These are phyloP conservation scores for Platanista minor DNA, from an alignment of 2,113 vertebrate species.

Conservation along the genomic window DNA sequence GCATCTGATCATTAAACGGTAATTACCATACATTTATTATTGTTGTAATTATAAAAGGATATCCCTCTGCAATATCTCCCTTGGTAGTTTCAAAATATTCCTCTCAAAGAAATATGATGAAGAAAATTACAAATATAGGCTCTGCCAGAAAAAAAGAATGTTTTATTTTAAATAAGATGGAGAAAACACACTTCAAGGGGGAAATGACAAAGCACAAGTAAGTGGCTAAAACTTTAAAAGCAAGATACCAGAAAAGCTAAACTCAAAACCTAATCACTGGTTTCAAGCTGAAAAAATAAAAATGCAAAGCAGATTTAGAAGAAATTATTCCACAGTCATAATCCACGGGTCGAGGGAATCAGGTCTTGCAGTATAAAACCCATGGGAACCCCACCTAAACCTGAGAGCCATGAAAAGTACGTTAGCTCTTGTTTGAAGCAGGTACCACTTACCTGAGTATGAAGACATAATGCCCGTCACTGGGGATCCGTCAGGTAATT, in stretches of 20 bases:
- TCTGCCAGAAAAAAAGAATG: background rate
- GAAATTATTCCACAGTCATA: slow-evolving; percentile 21
- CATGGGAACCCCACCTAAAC: background rate
- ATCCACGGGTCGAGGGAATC: background rate
- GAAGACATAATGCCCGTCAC: background rate
- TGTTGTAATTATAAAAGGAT: background rate
- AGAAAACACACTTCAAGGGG: background rate
- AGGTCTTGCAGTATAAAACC: background rate
- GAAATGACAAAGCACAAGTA: background rate
- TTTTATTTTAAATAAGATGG: background rate
- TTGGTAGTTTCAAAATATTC: background rate
- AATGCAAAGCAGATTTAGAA: background rate
- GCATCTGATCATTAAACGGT: background rate
- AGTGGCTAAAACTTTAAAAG: background rate
- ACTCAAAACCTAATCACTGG: slow-evolving; percentile 5
- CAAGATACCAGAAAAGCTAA: background rate
- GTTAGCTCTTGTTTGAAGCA: background rate
- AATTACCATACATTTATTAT: background rate
- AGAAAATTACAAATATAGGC: background rate
- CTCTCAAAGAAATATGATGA: background rate
- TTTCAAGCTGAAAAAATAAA: slow-evolving; percentile 34
- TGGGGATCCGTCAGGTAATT: background rate
- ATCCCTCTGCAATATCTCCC: background rate
- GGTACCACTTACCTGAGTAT: background rate
- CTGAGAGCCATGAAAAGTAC: background rate